Evolutionary conservation across 35 echinoderm and acorn worm genomes (phyloP).

Genomic region (Stichopus chloronotus): DNA sequence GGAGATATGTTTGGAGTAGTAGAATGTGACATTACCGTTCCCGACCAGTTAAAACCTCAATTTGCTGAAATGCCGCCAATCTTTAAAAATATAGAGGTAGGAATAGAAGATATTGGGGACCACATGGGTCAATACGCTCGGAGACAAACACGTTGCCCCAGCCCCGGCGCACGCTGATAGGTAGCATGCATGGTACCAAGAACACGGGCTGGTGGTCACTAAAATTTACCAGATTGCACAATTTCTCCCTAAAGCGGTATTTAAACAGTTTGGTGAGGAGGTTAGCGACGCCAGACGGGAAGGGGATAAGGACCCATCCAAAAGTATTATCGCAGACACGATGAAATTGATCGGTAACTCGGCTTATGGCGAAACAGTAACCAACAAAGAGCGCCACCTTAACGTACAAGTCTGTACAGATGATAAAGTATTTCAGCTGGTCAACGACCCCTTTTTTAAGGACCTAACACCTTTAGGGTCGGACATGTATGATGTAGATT

Average conservation of each 20-base stretch:
- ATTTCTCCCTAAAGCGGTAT: conserved; percentile 51
- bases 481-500: conserved; percentile 41
- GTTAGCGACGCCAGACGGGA: conserved; percentile 21
- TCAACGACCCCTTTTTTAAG: conserved; percentile 58
- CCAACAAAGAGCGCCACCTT: conserved; percentile 57
- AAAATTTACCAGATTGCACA: conserved; percentile 39
- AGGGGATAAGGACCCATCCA: conserved; percentile 59
- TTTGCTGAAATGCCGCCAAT: conserved; percentile 47
- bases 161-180: conserved; percentile 25
- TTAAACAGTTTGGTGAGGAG: conserved; percentile 54
- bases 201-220: conserved; percentile 18
- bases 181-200: conserved; percentile 55
- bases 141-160: neutral
- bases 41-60: conserved; percentile 29
- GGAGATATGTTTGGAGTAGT: conserved; percentile 18
- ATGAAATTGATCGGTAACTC: conserved; percentile 70
- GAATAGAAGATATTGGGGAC: conserved; percentile 15
- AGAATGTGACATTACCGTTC: conserved; percentile 42
- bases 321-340: conserved; percentile 67
- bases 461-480: neutral
- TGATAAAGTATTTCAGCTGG: conserved; percentile 6
- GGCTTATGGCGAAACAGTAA: conserved; percentile 63
- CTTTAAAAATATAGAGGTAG: conserved; percentile 43
- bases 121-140: conserved; percentile 4
- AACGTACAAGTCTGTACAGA: conserved; percentile 33